Evolutionary conservation across 2,888 invertebrate genomes (phyloP).

Genomic region (Nineta flava): DNA sequence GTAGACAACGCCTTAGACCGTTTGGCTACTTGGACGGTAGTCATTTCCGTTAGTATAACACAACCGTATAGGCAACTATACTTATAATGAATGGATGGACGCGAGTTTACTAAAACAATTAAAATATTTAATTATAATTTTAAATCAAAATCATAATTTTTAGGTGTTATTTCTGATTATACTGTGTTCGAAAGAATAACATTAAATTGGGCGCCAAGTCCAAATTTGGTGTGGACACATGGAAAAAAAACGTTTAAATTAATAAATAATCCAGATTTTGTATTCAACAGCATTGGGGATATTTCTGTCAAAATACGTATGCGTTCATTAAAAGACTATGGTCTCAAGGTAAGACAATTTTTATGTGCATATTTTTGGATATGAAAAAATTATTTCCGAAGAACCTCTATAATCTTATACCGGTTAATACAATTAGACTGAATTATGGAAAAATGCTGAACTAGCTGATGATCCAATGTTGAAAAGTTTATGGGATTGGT

Average conservation of each 20-base stretch:
- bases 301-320: slow-evolving; percentile 56
- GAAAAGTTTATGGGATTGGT: slow-evolving; percentile 71
- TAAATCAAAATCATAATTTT: neutral
- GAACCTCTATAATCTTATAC: neutral
- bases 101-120: neutral
- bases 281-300: slow-evolving; percentile 41
- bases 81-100: too few species aligned
- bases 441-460: slow-evolving; percentile 65
- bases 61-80: too few species aligned
- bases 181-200: slow-evolving; percentile 69
- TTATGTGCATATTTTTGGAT: neutral
- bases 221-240: slow-evolving; percentile 59
- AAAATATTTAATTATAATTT: neutral
- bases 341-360: slow-evolving; percentile 46
- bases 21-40: too few species aligned
- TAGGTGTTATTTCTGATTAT: slow-evolving; percentile 52
- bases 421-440: slow-evolving; percentile 34
- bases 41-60: too few species aligned
- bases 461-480: slow-evolving; percentile 58
- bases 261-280: slow-evolving; percentile 27
- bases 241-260: slow-evolving; percentile 48
- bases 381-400: too few species aligned
- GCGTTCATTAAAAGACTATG: slow-evolving; percentile 59
- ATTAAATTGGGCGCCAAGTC: slow-evolving; percentile 61
- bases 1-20: too few species aligned